Percentiles rank a stretch among this genome's conserved stretches.
Evolutionary conservation across 2,113 vertebrate species (phyloP).

Genomic region (Trachemys scripta): DNA sequence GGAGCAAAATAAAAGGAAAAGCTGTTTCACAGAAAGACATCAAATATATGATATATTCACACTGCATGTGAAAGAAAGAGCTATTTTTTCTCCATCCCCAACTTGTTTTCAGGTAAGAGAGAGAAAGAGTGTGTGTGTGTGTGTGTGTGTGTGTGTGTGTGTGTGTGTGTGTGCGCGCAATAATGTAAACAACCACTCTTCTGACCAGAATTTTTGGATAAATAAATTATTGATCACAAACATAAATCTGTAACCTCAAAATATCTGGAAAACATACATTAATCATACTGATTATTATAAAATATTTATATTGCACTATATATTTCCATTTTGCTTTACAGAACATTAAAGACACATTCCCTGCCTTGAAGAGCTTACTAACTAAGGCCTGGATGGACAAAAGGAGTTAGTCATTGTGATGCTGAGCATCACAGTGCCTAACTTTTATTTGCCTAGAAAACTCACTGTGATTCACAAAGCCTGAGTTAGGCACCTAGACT

Average conservation of each 20-base stretch:
- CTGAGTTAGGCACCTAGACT: no score
- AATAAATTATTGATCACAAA: not conserved
- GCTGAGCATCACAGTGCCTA: not conserved
- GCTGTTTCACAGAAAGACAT: not conserved
- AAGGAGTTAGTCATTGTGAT: no score
- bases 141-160: not conserved
- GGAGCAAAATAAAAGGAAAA: not conserved
- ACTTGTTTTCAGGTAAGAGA: not conserved
- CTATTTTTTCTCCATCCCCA: not conserved
- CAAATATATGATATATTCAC: not conserved
- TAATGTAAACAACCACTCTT: not conserved
- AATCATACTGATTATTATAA: not conserved
- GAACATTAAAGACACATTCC: not conserved
- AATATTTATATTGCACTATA: not conserved
- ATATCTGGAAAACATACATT: not conserved
- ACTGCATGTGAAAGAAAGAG: not conserved
- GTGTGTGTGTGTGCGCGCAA: not conserved
- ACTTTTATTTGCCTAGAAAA: no score
- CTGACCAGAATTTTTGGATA: not conserved
- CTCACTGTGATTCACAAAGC: no score
- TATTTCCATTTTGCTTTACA: not conserved
- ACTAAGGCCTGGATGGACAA: not conserved
- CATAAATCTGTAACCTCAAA: not conserved
- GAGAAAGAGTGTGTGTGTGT: not conserved
- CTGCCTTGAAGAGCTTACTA: not conserved